Conservation (phyloP, 1,140 invertebrate genomes). For the Colletes gigas region DNA sequence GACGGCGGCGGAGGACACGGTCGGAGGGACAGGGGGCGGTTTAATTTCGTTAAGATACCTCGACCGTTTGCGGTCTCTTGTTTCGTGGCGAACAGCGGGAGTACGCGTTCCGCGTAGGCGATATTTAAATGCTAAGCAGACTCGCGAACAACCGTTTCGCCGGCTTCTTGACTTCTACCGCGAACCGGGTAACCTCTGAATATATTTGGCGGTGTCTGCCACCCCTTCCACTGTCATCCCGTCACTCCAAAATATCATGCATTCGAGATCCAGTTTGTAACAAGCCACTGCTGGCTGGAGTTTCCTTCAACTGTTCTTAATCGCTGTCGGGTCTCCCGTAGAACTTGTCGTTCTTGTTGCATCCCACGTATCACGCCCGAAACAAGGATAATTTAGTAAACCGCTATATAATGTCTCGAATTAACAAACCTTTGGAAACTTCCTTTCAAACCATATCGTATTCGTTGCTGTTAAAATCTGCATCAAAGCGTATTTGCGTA, state of each 20-base stretch:
- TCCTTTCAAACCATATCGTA: too few species aligned
- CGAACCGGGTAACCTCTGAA: conserved; percentile 39
- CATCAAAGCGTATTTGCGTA: too few species aligned
- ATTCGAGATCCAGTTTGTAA: conserved; percentile 38
- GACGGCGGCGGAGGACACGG: not conserved
- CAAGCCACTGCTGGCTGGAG: not conserved
- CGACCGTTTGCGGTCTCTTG: conserved; percentile 36
- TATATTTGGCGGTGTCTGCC: conserved; percentile 33
- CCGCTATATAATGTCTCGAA: too few species aligned
- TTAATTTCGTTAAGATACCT: conserved; percentile 41
- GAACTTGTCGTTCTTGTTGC: too few species aligned
- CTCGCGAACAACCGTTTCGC: conserved; percentile 25
- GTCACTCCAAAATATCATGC: conserved; percentile 33
- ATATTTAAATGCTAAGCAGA: conserved; percentile 61
- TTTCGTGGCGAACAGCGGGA: conserved; percentile 16
- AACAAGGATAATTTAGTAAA: too few species aligned
- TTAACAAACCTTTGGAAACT: too few species aligned
- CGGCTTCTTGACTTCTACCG: conserved; percentile 3
- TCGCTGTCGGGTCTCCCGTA: too few species aligned
- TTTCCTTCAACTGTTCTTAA: too few species aligned
- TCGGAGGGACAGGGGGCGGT: not conserved
- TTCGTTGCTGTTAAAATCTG: too few species aligned
- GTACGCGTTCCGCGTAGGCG: not conserved
- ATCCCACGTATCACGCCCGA: too few species aligned
- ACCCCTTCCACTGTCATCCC: not conserved